phyloP scores from a whole-genome alignment of 2,113 vertebrate genomes.

The Podarcis raffonei region DNA sequence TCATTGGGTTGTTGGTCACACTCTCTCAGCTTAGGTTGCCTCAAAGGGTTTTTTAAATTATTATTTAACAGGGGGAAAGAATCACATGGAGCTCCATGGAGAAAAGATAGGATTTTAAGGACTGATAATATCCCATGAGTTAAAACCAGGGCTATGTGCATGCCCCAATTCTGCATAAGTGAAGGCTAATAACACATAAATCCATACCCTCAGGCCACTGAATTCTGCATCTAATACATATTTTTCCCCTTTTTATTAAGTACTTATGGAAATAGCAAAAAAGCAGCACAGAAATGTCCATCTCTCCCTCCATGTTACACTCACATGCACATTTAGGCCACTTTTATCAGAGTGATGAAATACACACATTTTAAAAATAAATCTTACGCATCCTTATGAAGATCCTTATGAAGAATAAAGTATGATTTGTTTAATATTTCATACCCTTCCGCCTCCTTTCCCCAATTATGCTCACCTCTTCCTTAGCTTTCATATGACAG shows the following conservation, averaged over 20 bases:
- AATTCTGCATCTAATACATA: too few relatives aligned
- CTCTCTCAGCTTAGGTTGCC: neutral
- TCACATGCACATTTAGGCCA: too few relatives aligned
- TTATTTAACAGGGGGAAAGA: neutral
- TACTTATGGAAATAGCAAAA: too few relatives aligned
- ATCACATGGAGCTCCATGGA: too few relatives aligned
- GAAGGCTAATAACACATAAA: neutral
- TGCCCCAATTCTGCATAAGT: neutral
- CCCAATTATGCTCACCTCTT: conserved; percentile 11
- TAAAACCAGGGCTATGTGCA: neutral
- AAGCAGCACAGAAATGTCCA: too few relatives aligned
- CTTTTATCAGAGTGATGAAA: neutral
- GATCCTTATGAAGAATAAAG: neutral
- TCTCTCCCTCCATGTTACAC: neutral
- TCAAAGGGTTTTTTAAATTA: neutral
- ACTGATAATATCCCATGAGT: neutral
- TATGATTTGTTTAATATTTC: conserved; percentile 23
- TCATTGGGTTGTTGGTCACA: neutral
- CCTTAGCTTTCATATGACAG: conserved; percentile 29
- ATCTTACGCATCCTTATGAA: neutral
- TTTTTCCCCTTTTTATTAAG: too few relatives aligned
- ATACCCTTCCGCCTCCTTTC: conserved; percentile 28
- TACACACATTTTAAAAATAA: neutral
- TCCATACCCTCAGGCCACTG: too few relatives aligned
- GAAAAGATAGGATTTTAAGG: neutral